Evolutionary conservation across 2,888 invertebrate species (phyloP).

Genomic region (Galerucella calmariensis): DNA sequence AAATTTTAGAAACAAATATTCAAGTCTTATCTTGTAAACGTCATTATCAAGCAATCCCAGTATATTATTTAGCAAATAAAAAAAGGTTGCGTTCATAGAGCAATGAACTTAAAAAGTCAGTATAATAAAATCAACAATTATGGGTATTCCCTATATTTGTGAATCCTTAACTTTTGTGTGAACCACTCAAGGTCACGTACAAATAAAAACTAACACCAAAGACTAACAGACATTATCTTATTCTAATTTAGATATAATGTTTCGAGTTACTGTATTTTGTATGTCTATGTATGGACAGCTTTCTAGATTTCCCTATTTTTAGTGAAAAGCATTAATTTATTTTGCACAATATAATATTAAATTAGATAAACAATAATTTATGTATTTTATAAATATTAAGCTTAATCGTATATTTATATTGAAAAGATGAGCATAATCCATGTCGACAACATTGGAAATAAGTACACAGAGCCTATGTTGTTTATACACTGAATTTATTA

Average conservation of each 20-base stretch:
- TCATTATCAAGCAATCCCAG: neutral
- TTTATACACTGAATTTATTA: too few species aligned
- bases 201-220: conserved; percentile 11
- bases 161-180: conserved; percentile 29
- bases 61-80: neutral
- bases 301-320: conserved; percentile 10
- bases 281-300: neutral
- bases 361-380: too few species aligned
- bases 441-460: too few species aligned
- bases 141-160: conserved; percentile 6
- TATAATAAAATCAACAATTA: neutral
- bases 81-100: neutral
- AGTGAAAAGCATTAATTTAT: neutral
- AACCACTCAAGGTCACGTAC: conserved; percentile 20
- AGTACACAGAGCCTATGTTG: too few species aligned
- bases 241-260: conserved; percentile 20
- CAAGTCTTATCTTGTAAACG: too few species aligned
- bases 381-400: too few species aligned
- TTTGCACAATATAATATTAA: too few species aligned
- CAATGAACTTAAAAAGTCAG: neutral
- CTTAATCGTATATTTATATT: neutral
- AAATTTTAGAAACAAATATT: too few species aligned
- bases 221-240: conserved; percentile 23
- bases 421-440: neutral
- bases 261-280: conserved; percentile 12